Evolutionary conservation across 2,888 invertebrate genomes (phyloP).

Genomic region (Drosophila fungiperda): DNA sequence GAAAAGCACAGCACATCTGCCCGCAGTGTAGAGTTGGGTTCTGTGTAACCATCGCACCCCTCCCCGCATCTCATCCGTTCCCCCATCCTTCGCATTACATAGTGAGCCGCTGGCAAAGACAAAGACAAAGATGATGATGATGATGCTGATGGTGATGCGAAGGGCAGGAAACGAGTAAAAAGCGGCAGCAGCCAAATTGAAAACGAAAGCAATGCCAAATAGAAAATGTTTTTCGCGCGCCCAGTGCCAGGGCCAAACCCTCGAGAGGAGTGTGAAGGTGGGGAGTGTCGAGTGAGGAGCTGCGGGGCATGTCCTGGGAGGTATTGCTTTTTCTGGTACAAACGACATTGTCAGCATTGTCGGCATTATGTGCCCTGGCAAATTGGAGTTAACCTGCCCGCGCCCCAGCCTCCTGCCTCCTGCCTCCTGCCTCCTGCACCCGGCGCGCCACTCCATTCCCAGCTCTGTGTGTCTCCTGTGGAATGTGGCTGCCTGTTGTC

Average conservation of each 20-base stretch:
- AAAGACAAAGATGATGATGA: slow-evolving; percentile 12
- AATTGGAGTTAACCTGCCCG: slow-evolving; percentile 76
- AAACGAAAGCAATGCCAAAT: slow-evolving; percentile 80
- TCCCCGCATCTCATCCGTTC: background rate
- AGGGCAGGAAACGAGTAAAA: slow-evolving; percentile 26
- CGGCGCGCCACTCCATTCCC: background rate
- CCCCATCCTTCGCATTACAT: background rate
- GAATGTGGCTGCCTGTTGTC: slow-evolving; percentile 57
- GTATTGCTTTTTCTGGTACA: slow-evolving; percentile 22
- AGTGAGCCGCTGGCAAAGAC: slow-evolving; percentile 39
- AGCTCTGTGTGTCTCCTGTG: slow-evolving; percentile 9
- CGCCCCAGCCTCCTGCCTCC: too few relatives aligned
- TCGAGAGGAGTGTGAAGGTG: background rate
- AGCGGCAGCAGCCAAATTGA: slow-evolving; percentile 67
- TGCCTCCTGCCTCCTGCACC: background rate
- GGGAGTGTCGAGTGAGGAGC: background rate
- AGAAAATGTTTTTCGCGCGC: slow-evolving; percentile 71
- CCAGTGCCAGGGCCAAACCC: slow-evolving; percentile 18
- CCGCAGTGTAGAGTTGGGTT: slow-evolving; percentile 11
- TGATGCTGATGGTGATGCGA: slow-evolving; percentile 19
- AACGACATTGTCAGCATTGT: slow-evolving; percentile 80
- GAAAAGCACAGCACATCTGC: slow-evolving; percentile 61
- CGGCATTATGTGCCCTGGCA: slow-evolving; percentile 73
- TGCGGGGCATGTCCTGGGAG: background rate
- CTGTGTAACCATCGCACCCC: background rate